Percentiles rank a stretch among this genome's conserved stretches.
Conservation (phyloP, 2,888 invertebrate species). For the Lycophotia porphyrea region DNA sequence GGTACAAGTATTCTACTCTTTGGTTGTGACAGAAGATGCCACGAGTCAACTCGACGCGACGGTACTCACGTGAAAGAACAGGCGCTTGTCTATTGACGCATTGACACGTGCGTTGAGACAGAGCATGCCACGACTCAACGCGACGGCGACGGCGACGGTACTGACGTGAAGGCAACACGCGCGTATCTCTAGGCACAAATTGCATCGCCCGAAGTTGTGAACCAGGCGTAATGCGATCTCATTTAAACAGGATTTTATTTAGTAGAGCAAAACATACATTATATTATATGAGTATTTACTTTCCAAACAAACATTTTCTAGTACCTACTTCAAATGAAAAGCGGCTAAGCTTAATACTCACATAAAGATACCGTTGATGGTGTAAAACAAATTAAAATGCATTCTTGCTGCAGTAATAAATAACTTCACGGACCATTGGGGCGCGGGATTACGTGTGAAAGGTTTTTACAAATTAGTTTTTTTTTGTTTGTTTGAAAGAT, state of each 20-base stretch:
- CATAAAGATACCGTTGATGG: constrained; percentile 69
- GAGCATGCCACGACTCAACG: too few relatives aligned
- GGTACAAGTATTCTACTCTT: too few relatives aligned
- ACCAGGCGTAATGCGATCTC: not conserved
- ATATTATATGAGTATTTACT: not conserved
- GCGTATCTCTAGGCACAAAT: not conserved
- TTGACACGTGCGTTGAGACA: too few relatives aligned
- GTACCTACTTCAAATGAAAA: constrained; percentile 42
- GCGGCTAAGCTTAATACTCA: constrained; percentile 38
- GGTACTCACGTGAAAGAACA: too few relatives aligned
- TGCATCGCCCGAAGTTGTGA: not conserved
- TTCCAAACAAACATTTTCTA: constrained; percentile 6
- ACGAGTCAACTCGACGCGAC: too few relatives aligned
- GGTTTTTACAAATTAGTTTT: constrained; percentile 43
- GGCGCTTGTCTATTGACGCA: too few relatives aligned
- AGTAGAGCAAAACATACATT: constrained; percentile 20
- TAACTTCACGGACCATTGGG: constrained; percentile 68
- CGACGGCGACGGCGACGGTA: too few relatives aligned
- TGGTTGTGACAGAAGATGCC: too few relatives aligned
- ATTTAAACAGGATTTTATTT: not conserved
- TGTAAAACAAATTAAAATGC: constrained; percentile 79
- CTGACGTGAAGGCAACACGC: too few relatives aligned
- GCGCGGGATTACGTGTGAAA: constrained; percentile 43
- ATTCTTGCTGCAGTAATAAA: constrained; percentile 77
- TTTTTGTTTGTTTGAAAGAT: constrained; percentile 19